A percentile compares a stretch with the other conserved stretches of the same genome.
phyloP scores from a whole-genome alignment of 2,888 invertebrate genomes.

The Frankliniella fusca region DNA sequence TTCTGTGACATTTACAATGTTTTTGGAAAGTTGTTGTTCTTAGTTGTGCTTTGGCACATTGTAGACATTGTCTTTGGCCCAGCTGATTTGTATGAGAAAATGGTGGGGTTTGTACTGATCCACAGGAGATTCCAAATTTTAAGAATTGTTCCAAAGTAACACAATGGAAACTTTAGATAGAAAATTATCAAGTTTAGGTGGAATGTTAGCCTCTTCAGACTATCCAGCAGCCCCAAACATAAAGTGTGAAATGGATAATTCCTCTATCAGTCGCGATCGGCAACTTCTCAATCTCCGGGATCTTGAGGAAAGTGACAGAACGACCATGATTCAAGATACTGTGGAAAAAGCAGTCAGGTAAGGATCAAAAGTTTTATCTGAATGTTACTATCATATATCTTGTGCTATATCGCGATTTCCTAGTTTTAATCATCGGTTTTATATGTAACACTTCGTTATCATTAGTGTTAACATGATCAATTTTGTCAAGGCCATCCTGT shows the following conservation, averaged over 20 bases:
- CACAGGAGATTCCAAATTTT: background rate
- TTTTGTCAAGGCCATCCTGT: constrained; percentile 7
- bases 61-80: background rate
- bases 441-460: background rate
- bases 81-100: constrained; percentile 25
- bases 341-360: constrained; percentile 16
- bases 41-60: background rate
- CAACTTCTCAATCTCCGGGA: constrained; percentile 19
- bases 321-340: constrained; percentile 20
- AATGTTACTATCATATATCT: no score
- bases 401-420: no score
- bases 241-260: constrained; percentile 1
- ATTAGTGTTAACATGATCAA: background rate
- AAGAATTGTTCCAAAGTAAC: background rate
- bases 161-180: background rate
- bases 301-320: constrained; percentile 12
- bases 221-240: background rate
- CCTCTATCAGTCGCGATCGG: background rate
- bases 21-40: background rate
- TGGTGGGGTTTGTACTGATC: constrained; percentile 6
- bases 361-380: background rate
- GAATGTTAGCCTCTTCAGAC: background rate
- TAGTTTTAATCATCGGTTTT: no score
- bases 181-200: background rate
- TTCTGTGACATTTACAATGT: background rate